Evolutionary conservation across 2,113 vertebrate species (phyloP).

Genomic region (Phyllopteryx taeniolatus): DNA sequence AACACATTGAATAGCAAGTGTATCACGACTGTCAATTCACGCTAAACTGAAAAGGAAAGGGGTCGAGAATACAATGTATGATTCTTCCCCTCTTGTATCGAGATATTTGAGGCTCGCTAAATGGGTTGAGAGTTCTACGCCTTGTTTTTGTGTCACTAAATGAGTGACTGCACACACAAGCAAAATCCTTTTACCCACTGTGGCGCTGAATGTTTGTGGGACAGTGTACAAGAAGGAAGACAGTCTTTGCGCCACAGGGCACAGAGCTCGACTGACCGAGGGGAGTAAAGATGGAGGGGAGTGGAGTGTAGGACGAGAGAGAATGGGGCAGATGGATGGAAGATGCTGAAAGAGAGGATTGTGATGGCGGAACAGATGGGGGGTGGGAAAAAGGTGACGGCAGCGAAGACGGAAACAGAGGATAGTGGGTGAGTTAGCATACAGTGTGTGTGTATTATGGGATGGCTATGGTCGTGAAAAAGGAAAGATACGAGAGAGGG

Average conservation of each 20-base stretch:
- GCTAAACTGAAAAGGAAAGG: constrained; percentile 9
- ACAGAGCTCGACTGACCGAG: constrained; percentile 50
- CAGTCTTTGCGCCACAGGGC: constrained; percentile 46
- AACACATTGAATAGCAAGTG: constrained; percentile 16
- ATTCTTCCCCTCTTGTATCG: background rate
- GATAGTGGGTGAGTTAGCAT: constrained; percentile 20
- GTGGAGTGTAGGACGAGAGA: constrained; percentile 43
- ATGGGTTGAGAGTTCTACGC: constrained; percentile 17
- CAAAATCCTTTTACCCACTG: constrained; percentile 19
- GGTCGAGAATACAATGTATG: constrained; percentile 20
- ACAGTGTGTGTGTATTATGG: constrained; percentile 28
- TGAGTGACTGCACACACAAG: constrained; percentile 31
- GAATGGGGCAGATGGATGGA: constrained; percentile 65
- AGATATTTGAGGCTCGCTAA: constrained; percentile 10
- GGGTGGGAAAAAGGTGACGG: constrained; percentile 53
- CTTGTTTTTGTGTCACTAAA: constrained; percentile 40
- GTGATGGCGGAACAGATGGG: constrained; percentile 56
- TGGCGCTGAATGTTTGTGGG: constrained; percentile 46
- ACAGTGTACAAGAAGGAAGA: constrained; percentile 41
- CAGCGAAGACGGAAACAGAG: constrained; percentile 40
- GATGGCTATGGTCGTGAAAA: constrained; percentile 11
- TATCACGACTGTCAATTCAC: constrained; percentile 1
- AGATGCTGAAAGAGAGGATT: constrained; percentile 58
- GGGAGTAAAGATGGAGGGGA: constrained; percentile 43
- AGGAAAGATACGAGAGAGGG: constrained; percentile 65